Evolutionary conservation across 2,797 vertebrate genomes (phyloP), one percentile per base, ranked within the genome.

Genomic region (Salarias fasciatus): DNA sequence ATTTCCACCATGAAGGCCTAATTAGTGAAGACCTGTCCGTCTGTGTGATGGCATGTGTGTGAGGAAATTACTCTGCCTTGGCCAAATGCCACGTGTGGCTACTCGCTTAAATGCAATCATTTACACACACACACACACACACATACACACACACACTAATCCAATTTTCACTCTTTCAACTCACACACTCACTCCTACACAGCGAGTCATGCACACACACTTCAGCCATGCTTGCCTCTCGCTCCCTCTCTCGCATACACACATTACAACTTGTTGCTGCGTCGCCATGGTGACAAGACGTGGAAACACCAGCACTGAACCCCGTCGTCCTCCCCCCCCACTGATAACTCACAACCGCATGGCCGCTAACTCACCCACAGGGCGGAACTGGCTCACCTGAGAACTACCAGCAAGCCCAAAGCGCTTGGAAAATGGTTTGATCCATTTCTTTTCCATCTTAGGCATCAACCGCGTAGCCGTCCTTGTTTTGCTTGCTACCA

Each of bases 81-180:
- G 18, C 18, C 18, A 24, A 24, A 24, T 24, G 18, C 18, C 18
- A 24, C 24, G 18, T 24, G 18, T 24, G 18, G 18, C 50, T 70
- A 13, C 53, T 55, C 46, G 56, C 33, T 70, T 43, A 49, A n/a
- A 33, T 59, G 30, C 56, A 18, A 47, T 69, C 14, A 5, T 12
- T 56, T 66, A 29, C 63, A 8, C 35, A 40, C 45, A 37, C 58
- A 11, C 63, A 45, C 53, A 5, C 45, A 37, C 58, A 11, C 63
- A 45, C 53, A 5, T 66, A 29, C 63, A 8, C 35, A 40, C 45
- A 37, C 58, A 11, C 63, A 45, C 53, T 5, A 78, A 85, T 88
- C 82, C 62, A 81, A 71, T 83, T 83, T 89, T 87, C 76, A 77
- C 72, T 85, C 78, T n/a, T n/a, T n/a, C n/a, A n/a, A 65, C 75